Conservation (phyloP, 1,140 invertebrate species). For the Drosophila eugracilis region DNA sequence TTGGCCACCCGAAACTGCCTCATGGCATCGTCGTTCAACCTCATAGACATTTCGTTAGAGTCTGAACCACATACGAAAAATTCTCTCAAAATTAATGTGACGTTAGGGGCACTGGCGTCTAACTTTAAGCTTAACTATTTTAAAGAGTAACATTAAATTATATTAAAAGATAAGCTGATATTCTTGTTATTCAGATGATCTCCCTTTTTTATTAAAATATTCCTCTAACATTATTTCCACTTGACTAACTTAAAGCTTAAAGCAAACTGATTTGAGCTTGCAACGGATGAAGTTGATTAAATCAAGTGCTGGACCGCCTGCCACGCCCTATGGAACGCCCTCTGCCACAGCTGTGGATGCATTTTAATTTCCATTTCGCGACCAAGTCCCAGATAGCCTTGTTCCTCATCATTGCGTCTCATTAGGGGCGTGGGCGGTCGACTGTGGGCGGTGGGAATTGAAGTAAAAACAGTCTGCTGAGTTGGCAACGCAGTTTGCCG, state of each 20-base stretch:
- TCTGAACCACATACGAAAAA: background rate
- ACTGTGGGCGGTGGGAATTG: slow-evolving; percentile 1
- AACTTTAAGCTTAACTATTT: too few relatives aligned
- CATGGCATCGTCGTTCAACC: slow-evolving; percentile 25
- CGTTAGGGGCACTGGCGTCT: slow-evolving; percentile 1
- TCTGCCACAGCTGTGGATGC: slow-evolving; percentile 35
- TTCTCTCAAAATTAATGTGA: slow-evolving; percentile 5
- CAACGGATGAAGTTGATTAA: slow-evolving; percentile 59
- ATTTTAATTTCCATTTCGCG: slow-evolving; percentile 75
- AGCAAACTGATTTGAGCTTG: slow-evolving; percentile 4
- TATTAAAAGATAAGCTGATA: too few relatives aligned
- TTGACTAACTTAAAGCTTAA: background rate
- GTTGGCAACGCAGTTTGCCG: slow-evolving; percentile 44
- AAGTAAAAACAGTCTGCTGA: slow-evolving; percentile 56
- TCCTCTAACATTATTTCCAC: background rate
- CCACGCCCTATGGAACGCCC: slow-evolving; percentile 39
- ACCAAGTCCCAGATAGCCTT: slow-evolving; percentile 33
- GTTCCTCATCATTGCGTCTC: slow-evolving; percentile 58
- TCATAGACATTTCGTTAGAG: slow-evolving; percentile 17
- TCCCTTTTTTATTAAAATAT: background rate
- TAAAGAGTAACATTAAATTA: too few relatives aligned
- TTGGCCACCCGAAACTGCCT: slow-evolving; percentile 47
- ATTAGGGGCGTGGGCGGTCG: slow-evolving; percentile 40
- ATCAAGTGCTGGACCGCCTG: slow-evolving; percentile 49
- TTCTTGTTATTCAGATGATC: too few relatives aligned